Evolutionary conservation across 2,797 vertebrate species (phyloP).

Genomic region (Chiloscyllium punctatum): DNA sequence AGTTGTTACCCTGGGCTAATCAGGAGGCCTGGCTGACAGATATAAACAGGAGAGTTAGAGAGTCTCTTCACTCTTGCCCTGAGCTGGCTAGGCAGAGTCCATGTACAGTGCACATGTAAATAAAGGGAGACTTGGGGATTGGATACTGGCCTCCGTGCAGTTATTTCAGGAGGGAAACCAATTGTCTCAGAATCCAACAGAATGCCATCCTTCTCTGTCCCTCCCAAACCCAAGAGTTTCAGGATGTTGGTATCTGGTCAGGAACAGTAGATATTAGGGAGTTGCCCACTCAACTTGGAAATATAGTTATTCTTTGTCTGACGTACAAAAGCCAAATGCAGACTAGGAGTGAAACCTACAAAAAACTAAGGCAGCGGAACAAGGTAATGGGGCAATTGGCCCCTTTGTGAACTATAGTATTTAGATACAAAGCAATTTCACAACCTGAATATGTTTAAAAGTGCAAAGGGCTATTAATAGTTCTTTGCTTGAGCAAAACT

Average conservation of each 20-base stretch:
- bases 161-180: not conserved
- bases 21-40: no score
- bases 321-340: not conserved
- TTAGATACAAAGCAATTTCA: not conserved
- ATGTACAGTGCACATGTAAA: no score
- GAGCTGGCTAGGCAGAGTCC: no score
- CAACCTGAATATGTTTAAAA: not conserved
- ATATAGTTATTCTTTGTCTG: not conserved
- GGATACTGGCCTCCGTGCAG: no score
- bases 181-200: not conserved
- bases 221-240: not conserved
- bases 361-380: not conserved
- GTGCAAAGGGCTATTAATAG: not conserved
- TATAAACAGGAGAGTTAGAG: no score
- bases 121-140: no score
- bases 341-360: fast-evolving
- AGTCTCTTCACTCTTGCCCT: no score
- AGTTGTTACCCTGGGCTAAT: no score
- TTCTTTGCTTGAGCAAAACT: not conserved
- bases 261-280: not conserved
- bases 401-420: no score
- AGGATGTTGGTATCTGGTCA: not conserved
- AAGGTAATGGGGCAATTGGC: not conserved
- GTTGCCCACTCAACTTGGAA: not conserved
- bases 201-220: not conserved